Percentiles rank a stretch among this genome's conserved stretches.
These are phyloP conservation scores for Lepidochitona cinerea DNA, from an alignment of 2,888 invertebrate genomes.

Conservation along the genomic window DNA sequence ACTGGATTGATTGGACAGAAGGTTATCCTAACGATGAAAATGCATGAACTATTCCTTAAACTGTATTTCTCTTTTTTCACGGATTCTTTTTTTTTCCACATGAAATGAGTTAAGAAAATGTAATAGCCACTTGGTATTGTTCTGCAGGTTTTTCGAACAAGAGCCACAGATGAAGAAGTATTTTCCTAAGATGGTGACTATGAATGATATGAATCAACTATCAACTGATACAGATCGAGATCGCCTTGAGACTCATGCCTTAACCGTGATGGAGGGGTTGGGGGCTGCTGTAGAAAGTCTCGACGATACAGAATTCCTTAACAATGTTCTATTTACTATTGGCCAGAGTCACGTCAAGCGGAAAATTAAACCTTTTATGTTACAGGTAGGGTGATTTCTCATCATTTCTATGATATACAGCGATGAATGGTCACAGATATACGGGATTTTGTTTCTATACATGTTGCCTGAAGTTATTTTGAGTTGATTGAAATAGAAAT, in stretches of 20 bases:
- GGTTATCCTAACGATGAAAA: no score
- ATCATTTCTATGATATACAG: no score
- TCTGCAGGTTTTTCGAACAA: conserved; percentile 4
- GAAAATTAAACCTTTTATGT: conserved; percentile 21
- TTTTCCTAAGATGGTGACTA: conserved; percentile 7
- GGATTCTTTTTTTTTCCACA: no score
- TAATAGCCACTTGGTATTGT: no score
- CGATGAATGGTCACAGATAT: no score
- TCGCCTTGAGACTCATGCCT: conserved; percentile 24
- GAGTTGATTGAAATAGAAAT: no score
- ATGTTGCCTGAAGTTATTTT: no score
- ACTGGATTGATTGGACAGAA: no score
- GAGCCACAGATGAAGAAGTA: conserved; percentile 5
- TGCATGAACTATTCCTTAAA: no score
- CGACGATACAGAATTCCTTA: conserved; percentile 30
- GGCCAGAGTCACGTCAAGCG: conserved; percentile 32
- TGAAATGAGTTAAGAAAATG: no score
- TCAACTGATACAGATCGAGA: conserved; percentile 13
- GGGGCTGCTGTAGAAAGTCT: conserved; percentile 41
- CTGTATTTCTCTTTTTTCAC: no score
- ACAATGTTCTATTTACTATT: conserved; percentile 26
- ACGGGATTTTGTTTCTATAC: no score
- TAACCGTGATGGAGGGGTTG: conserved; percentile 35
- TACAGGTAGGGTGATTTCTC: conserved; percentile 4
- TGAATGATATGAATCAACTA: conserved; percentile 3